These are phyloP conservation scores for Glyptemys insculpta DNA, from an alignment of 2,797 vertebrate species.

Conservation along the genomic window DNA sequence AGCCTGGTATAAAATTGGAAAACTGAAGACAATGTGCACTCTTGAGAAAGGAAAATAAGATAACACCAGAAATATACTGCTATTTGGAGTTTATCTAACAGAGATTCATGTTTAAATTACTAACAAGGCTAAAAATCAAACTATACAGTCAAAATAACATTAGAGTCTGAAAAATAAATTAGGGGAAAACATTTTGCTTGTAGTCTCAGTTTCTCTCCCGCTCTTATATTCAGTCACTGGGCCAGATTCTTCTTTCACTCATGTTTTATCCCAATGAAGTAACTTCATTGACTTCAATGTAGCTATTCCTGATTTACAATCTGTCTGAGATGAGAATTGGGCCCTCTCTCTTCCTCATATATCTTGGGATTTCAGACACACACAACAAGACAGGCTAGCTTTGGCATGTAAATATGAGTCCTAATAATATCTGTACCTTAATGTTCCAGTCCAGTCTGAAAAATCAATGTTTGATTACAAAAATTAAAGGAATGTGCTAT, in stretches of 20 bases:
- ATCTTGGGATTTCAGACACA: not conserved
- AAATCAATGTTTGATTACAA: constrained; percentile 1
- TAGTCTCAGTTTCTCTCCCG: not conserved
- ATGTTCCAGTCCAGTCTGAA: rapidly evolving
- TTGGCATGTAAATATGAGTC: rapidly evolving
- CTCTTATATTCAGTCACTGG: not conserved
- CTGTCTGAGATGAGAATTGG: not conserved
- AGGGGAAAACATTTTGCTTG: not conserved
- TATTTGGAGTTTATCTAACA: not conserved
- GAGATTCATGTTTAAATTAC: not conserved
- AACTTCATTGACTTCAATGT: not conserved
- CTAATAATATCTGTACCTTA: not conserved
- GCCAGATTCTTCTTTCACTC: not conserved
- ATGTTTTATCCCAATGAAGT: not conserved
- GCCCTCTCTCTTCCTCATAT: not conserved
- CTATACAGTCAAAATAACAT: not conserved
- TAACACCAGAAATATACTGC: not conserved
- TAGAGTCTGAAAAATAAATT: constrained; percentile 21
- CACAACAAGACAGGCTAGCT: not conserved
- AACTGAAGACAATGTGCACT: not conserved
- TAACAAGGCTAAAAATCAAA: not conserved
- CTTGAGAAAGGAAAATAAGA: not conserved
- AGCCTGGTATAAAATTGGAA: constrained; percentile 21
- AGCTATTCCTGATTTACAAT: not conserved
- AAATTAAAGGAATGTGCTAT: not conserved